Percentiles rank a stretch among this genome's conserved stretches.
These are phyloP conservation scores for Leptinotarsa undecemlineata DNA, from an alignment of 1,140 invertebrate species.

Conservation along the genomic window DNA sequence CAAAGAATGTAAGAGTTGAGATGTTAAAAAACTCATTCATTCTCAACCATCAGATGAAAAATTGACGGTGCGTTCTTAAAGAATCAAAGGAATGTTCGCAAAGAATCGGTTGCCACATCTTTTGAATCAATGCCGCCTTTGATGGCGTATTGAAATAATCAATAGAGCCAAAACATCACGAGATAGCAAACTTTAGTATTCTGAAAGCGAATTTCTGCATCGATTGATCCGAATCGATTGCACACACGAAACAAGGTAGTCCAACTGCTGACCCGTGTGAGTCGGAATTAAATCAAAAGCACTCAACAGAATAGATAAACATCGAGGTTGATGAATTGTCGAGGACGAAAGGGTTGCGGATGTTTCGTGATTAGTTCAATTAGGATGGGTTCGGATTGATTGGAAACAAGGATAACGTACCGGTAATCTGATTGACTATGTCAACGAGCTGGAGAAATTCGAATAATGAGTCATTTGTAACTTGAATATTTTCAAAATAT, in stretches of 20 bases:
- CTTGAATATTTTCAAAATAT: too few relatives aligned
- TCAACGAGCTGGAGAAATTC: too few relatives aligned
- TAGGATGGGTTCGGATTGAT: not conserved
- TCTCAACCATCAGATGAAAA: too few relatives aligned
- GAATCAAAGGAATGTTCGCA: not conserved
- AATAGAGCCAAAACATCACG: not conserved
- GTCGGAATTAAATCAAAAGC: not conserved
- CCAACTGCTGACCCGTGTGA: not conserved
- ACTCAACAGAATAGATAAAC: not conserved
- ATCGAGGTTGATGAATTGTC: not conserved
- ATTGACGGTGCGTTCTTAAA: too few relatives aligned
- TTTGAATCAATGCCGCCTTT: not conserved
- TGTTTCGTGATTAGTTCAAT: not conserved
- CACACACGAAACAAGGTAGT: not conserved
- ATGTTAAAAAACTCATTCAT: too few relatives aligned
- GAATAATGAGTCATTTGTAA: too few relatives aligned
- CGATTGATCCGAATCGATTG: not conserved
- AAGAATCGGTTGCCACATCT: not conserved
- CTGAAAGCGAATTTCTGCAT: not conserved
- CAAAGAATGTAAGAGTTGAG: too few relatives aligned
- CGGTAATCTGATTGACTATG: too few relatives aligned
- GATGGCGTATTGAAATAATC: not conserved
- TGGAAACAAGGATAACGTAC: too few relatives aligned
- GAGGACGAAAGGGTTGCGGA: not conserved
- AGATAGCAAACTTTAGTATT: not conserved